These are phyloP conservation scores for Botia kubotai DNA, from an alignment of 2,797 vertebrate species.

Conservation along the genomic window DNA sequence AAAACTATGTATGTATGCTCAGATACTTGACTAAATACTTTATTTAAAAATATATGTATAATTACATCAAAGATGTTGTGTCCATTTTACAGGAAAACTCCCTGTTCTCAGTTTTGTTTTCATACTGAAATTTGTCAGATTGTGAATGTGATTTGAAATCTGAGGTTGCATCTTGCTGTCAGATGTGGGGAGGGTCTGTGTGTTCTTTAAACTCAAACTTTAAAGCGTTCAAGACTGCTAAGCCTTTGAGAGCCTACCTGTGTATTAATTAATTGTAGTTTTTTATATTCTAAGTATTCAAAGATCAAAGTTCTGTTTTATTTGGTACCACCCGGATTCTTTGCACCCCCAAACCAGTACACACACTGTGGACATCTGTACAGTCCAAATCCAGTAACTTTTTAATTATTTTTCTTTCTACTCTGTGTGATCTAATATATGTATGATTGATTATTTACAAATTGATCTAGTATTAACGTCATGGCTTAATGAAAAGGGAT, in stretches of 20 bases:
- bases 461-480: constrained; percentile 97
- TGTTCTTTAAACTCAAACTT: constrained; percentile 70
- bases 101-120: constrained; percentile 86
- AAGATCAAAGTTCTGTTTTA: constrained; percentile 80
- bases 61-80: constrained; percentile 76
- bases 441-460: constrained; percentile 81
- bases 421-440: constrained; percentile 86
- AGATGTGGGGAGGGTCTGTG: constrained; percentile 85
- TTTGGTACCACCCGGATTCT: constrained; percentile 81
- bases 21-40: constrained; percentile 92
- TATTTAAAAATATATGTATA: constrained; percentile 91
- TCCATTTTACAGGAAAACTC: constrained; percentile 85
- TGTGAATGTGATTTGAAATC: constrained; percentile 87
- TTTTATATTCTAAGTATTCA: constrained; percentile 85
- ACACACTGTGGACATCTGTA: constrained; percentile 72
- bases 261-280: constrained; percentile 82
- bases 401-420: constrained; percentile 82
- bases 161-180: constrained; percentile 87
- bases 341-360: constrained; percentile 65
- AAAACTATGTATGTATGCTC: constrained; percentile 86
- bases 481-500: constrained; percentile 99
- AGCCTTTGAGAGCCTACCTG: constrained; percentile 81
- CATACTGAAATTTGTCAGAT: constrained; percentile 86
- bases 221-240: constrained; percentile 84
- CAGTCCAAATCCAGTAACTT: constrained; percentile 82